Conservation (phyloP, 2,113 vertebrate genomes). For the Lichenostomus cassidix region DNA sequence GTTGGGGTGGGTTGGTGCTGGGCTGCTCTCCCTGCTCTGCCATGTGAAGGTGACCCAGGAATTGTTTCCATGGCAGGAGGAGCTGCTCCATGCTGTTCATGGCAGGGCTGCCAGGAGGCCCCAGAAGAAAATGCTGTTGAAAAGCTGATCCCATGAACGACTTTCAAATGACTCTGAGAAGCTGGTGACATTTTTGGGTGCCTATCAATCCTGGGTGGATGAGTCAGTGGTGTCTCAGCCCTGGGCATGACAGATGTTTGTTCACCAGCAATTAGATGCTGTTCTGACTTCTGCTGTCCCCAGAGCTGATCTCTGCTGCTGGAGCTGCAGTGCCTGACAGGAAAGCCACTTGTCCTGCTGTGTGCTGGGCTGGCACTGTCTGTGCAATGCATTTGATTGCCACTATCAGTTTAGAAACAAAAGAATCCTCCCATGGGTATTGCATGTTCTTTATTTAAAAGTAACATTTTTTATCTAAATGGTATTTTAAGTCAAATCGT, state of each 20-base stretch:
- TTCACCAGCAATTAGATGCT: background rate
- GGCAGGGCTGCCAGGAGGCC: background rate
- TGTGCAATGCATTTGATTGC: too few species aligned
- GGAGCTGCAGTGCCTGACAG: background rate
- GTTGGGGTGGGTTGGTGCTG: background rate
- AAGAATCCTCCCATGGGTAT: background rate
- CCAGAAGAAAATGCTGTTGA: background rate
- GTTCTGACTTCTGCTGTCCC: background rate
- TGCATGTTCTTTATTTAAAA: background rate
- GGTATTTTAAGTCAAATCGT: background rate
- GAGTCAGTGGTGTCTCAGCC: background rate
- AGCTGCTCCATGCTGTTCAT: background rate
- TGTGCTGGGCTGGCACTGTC: background rate
- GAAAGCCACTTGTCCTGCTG: background rate
- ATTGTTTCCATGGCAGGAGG: background rate
- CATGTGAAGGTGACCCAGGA: background rate
- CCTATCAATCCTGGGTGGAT: background rate
- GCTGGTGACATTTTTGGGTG: background rate
- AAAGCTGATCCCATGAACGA: background rate
- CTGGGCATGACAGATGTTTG: slow-evolving; percentile 9
- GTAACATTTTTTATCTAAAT: background rate
- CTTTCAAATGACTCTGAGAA: background rate
- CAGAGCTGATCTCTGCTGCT: background rate
- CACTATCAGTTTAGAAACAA: background rate
- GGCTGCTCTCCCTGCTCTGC: background rate